These are phyloP conservation scores for Dusona sp. DNA, from an alignment of 2,888 invertebrate species.

Conservation along the genomic window DNA sequence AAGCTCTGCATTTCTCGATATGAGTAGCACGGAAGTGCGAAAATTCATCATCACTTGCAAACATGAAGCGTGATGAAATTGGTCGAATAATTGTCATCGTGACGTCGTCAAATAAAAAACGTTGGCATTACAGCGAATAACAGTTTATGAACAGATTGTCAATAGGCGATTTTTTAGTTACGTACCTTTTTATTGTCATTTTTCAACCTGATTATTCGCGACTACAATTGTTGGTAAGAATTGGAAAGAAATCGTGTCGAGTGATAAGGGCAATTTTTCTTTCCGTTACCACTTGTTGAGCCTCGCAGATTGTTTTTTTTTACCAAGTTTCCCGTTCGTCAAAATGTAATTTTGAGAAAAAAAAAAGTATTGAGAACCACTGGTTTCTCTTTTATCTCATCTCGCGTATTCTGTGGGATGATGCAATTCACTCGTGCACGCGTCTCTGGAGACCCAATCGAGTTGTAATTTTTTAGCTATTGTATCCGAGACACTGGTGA, in stretches of 20 bases:
- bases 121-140: not conserved
- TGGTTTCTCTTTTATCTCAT: not conserved
- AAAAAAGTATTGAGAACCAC: conserved; percentile 48
- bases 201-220: too few species aligned
- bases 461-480: conserved; percentile 56
- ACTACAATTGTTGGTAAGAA: not conserved
- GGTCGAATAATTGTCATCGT: not conserved
- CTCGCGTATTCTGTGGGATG: conserved; percentile 24
- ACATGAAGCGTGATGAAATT: not conserved
- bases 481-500: not conserved
- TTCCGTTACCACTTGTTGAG: not conserved
- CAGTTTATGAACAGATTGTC: not conserved
- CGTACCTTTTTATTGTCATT: too few species aligned
- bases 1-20: not conserved
- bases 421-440: conserved; percentile 52
- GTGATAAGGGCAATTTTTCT: not conserved
- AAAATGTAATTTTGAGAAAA: not conserved
- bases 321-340: not conserved
- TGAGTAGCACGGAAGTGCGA: too few species aligned
- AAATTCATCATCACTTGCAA: not conserved
- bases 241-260: not conserved
- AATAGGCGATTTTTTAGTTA: not conserved
- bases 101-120: too few species aligned
- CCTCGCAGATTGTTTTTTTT: not conserved
- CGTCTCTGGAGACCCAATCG: conserved; percentile 51